A percentile compares a stretch with the other conserved stretches of the same genome.
Conservation (phyloP, 2,888 invertebrate species). For the Plagodis dolabraria region DNA sequence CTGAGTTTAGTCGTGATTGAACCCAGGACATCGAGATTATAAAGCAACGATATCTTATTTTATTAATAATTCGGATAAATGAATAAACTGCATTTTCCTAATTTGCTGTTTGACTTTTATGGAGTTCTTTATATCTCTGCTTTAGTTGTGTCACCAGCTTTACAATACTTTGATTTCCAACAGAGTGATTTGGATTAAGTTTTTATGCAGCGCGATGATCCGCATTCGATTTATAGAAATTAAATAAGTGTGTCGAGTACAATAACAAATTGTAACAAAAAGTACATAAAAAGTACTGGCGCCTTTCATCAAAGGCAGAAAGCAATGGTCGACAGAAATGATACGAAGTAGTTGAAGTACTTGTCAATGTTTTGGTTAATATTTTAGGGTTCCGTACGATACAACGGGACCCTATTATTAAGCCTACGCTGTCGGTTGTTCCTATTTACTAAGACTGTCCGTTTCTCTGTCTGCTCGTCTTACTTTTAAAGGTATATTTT, state of each 20-base stretch:
- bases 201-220: constrained; percentile 67
- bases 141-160: constrained; percentile 28
- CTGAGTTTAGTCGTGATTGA: no score
- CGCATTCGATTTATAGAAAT: constrained; percentile 58
- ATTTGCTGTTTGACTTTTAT: no score
- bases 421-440: no score
- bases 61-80: no score
- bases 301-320: constrained; percentile 36
- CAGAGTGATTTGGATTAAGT: constrained; percentile 73
- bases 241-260: constrained; percentile 43
- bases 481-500: no score
- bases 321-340: constrained; percentile 21
- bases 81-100: no score
- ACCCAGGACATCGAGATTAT: no score
- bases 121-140: constrained; percentile 6
- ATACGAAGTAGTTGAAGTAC: constrained; percentile 8
- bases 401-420: no score
- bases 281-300: constrained; percentile 29
- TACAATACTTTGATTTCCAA: constrained; percentile 45
- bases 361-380: constrained; percentile 16
- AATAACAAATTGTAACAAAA: constrained; percentile 27
- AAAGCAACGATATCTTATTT: no score
- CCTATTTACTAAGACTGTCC: no score
- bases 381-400: no score
- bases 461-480: no score